A percentile compares a stretch with the other conserved stretches of the same genome.
phyloP scores from a whole-genome alignment of 2,888 invertebrate genomes.

The Cyclophora albipunctata region DNA sequence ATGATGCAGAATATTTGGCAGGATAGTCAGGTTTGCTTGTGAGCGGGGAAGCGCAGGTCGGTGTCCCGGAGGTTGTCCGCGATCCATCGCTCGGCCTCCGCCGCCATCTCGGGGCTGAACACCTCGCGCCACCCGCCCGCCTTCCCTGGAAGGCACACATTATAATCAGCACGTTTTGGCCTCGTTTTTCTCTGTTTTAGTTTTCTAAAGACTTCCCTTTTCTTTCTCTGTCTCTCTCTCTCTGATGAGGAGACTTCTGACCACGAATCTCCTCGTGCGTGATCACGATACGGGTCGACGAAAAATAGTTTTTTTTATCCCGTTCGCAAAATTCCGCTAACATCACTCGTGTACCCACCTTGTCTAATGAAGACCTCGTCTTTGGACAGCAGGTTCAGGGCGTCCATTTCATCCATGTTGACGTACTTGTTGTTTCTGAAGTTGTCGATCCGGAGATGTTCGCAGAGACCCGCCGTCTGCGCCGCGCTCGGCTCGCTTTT shows the following conservation, averaged over 20 bases:
- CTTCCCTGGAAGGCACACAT: constrained; percentile 48
- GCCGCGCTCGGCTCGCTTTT: constrained; percentile 55
- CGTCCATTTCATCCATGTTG: constrained; percentile 8
- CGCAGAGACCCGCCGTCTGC: constrained; percentile 69
- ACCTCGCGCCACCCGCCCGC: constrained; percentile 79
- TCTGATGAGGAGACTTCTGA: no score
- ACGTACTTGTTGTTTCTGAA: constrained; percentile 81
- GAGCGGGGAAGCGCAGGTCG: constrained; percentile 69
- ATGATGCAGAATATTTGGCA: no score
- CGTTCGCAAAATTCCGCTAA: no score
- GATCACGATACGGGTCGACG: no score
- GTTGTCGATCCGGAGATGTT: constrained; percentile 81
- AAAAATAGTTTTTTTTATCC: no score
- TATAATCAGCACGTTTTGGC: no score
- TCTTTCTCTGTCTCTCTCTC: no score
- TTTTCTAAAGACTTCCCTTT: no score
- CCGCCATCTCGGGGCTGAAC: constrained; percentile 77
- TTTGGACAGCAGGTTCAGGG: constrained; percentile 1
- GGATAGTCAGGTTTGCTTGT: no score
- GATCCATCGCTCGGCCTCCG: constrained; percentile 79
- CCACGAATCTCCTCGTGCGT: no score
- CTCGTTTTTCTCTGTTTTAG: no score
- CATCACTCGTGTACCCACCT: constrained; percentile 9
- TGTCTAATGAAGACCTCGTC: constrained; percentile 20
- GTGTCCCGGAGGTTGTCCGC: constrained; percentile 69